Conservation (phyloP, 2,797 vertebrate genomes). For the Lacerta bilineata region DNA sequence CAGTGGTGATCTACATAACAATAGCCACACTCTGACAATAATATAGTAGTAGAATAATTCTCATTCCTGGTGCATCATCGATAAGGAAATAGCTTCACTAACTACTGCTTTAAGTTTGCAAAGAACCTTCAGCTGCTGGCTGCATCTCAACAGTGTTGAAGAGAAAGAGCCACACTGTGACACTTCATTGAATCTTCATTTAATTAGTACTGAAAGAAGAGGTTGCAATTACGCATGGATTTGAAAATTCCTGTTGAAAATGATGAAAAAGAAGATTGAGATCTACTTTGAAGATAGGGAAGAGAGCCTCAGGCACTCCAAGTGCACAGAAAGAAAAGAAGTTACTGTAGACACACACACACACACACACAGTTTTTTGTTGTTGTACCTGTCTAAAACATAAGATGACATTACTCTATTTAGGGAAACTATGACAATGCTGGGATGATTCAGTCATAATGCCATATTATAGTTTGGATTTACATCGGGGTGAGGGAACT, state of each 20-base stretch:
- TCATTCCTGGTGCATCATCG: neutral
- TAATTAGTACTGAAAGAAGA: neutral
- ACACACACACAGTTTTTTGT: no score
- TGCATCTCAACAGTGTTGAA: neutral
- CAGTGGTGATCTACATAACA: neutral
- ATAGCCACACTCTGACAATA: neutral
- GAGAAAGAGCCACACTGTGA: rapidly evolving
- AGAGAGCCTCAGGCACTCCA: neutral
- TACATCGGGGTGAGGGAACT: no score
- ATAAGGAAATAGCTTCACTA: neutral
- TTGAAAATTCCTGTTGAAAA: neutral
- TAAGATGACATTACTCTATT: no score
- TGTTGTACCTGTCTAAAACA: no score
- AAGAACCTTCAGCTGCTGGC: neutral
- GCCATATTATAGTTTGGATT: neutral
- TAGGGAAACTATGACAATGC: neutral
- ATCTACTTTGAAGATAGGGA: neutral
- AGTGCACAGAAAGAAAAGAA: neutral
- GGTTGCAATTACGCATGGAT: neutral
- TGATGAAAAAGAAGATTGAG: neutral
- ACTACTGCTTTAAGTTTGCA: rapidly evolving
- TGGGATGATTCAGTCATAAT: neutral
- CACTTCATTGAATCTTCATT: neutral
- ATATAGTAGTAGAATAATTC: rapidly evolving
- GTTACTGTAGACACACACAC: no score